A percentile compares a stretch with the other conserved stretches of the same genome.
These are phyloP conservation scores for Denticeps clupeoides DNA, from an alignment of 2,797 vertebrate species.

Conservation along the genomic window DNA sequence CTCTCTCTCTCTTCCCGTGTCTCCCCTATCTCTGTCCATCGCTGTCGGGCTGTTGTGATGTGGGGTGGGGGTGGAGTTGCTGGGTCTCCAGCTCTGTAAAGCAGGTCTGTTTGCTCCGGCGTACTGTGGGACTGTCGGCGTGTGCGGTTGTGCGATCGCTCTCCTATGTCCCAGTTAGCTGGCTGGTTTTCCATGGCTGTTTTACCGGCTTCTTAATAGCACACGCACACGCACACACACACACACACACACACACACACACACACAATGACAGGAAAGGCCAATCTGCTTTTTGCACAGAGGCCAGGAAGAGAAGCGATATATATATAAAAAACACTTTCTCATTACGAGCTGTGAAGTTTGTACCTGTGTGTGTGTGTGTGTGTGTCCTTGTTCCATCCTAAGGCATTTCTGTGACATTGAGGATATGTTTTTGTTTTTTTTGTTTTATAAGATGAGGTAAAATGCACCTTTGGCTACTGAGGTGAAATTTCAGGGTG, in stretches of 20 bases:
- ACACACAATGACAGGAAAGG: conserved; percentile 64
- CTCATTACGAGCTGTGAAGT: conserved; percentile 20
- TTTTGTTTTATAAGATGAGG: no score
- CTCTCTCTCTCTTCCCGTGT: conserved; percentile 6
- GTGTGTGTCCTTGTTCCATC: neutral
- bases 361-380: neutral
- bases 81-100: no score
- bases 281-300: conserved; percentile 52
- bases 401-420: conserved; percentile 2
- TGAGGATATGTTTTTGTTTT: conserved; percentile 1
- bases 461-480: no score
- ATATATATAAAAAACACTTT: conserved; percentile 52
- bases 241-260: conserved; percentile 23
- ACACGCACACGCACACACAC: conserved; percentile 15
- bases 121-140: neutral
- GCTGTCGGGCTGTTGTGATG: no score
- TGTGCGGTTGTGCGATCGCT: neutral
- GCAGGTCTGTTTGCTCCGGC: no score
- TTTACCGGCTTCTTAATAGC: no score
- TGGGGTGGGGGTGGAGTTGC: no score
- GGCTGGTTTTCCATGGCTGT: conserved; percentile 30
- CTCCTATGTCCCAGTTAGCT: conserved; percentile 28
- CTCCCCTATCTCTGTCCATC: no score
- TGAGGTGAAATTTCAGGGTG: no score
- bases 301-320: conserved; percentile 35